Evolutionary conservation across 2,888 invertebrate genomes (phyloP), one percentile per base, ranked within the genome.

Genomic region (Hirtodrosophila duncani): DNA sequence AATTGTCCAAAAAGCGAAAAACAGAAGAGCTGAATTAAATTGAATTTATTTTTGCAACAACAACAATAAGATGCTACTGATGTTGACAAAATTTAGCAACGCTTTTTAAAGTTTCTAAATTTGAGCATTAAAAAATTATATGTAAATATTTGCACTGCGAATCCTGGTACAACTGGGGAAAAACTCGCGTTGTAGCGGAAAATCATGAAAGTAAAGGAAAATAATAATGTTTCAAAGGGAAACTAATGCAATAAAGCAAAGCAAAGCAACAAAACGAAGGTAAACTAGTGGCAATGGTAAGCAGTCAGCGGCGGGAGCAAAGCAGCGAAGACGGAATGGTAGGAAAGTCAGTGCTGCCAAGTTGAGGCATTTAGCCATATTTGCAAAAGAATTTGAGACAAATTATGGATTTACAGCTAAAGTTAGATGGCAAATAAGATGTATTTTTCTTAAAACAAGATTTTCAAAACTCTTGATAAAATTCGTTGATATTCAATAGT

Each of bases 21-120:
- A 59, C 63, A 60, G 70, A 67, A 56, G 77, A 72, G 81, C 59
- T 70, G 78, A 81, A 68, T 72, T 61, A 63, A 59, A 63, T 78
- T 56, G 24, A 39, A 41, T 44, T 52, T 43, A 52, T 66, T 57
- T 26, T 48, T 36, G 31, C 42, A 48, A 38, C 37, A 48, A 63
- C 38, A 45, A 55, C 39, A 48, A 50, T 33, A 34, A 46, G 34
- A 41, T 17, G 18, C 21, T 17, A 21, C 21, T 45, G 21, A 13
- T 51, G 36, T 14, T 36, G 29, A 18, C 23, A 17, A 29, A 42
- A 52, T 55, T 33, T 33, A 43, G 42, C 14, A 55, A 52, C 30
- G 27, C 43, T 34, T 39, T 48, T 24, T 31, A 7, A 20, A 20
- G 37, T 37, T 21, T 56, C 59, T 26, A 59, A 59, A 37, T 27